These are phyloP conservation scores for Odocoileus virginianus DNA, from an alignment of 2,113 vertebrate species.

Conservation along the genomic window DNA sequence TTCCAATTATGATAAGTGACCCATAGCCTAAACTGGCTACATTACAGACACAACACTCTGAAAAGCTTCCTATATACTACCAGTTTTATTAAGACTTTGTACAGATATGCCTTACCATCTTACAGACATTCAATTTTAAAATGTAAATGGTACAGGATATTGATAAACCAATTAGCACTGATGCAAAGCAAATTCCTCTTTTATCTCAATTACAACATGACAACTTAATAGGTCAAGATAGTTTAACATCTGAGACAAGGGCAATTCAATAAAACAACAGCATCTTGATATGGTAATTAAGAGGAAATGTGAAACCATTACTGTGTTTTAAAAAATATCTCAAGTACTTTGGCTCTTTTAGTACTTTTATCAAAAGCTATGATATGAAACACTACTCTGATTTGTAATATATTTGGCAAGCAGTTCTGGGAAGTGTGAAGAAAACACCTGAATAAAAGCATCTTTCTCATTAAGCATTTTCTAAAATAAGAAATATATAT, in stretches of 20 bases:
- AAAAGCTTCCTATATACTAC: conserved; percentile 61
- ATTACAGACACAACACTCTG: conserved; percentile 50
- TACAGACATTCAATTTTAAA: conserved; percentile 85
- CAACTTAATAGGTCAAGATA: conserved; percentile 90
- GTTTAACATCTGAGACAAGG: conserved; percentile 89
- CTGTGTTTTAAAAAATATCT: conserved; percentile 72
- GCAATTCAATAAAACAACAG: conserved; percentile 88
- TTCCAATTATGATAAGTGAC: conserved; percentile 65
- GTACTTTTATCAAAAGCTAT: conserved; percentile 64
- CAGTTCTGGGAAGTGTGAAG: conserved; percentile 39
- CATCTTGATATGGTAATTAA: conserved; percentile 89
- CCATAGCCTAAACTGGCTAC: conserved; percentile 58
- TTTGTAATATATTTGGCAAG: conserved; percentile 13
- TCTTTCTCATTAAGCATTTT: conserved; percentile 37
- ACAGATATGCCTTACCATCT: conserved; percentile 77
- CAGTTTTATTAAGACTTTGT: conserved; percentile 77
- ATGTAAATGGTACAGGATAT: conserved; percentile 88
- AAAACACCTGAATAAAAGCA: conserved; percentile 39
- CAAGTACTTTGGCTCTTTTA: conserved; percentile 67
- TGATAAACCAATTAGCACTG: conserved; percentile 91
- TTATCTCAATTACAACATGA: conserved; percentile 91
- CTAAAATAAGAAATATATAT: conserved; percentile 40
- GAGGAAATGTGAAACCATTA: conserved; percentile 86
- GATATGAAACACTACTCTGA: neutral
- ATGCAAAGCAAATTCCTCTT: conserved; percentile 90